Evolutionary conservation across 2,888 invertebrate species (phyloP).

Genomic region (Heliconius ismenius): DNA sequence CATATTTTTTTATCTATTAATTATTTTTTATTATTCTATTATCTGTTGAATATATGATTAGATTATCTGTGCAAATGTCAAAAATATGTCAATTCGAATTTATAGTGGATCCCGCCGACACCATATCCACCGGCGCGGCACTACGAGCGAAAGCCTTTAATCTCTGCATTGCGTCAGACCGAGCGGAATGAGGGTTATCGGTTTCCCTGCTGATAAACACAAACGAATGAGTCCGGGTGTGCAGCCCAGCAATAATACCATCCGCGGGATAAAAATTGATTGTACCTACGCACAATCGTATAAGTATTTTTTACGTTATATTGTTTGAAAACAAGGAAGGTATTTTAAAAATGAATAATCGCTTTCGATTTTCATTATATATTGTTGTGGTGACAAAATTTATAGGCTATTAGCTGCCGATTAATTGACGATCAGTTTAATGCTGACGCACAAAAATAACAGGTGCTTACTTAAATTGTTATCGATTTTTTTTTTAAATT

Average conservation of each 20-base stretch:
- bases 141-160: conserved; percentile 76
- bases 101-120: conserved; percentile 69
- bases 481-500: too few species aligned
- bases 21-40: background rate
- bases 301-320: conserved; percentile 58
- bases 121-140: conserved; percentile 63
- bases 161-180: conserved; percentile 79
- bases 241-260: conserved; percentile 66
- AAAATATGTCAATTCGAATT: conserved; percentile 63
- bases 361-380: conserved; percentile 61
- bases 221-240: conserved; percentile 69
- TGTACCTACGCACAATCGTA: conserved; percentile 55
- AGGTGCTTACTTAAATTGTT: conserved; percentile 18
- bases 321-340: conserved; percentile 53
- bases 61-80: conserved; percentile 59
- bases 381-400: conserved; percentile 66
- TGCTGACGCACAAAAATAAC: conserved; percentile 43
- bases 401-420: conserved; percentile 62
- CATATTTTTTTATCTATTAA: background rate
- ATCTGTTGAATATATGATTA: conserved; percentile 47
- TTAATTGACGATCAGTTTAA: conserved; percentile 58
- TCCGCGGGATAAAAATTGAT: conserved; percentile 71
- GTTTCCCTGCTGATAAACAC: conserved; percentile 77
- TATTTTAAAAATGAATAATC: conserved; percentile 58
- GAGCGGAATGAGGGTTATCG: conserved; percentile 78